Evolutionary conservation across 2,797 vertebrate species (phyloP), one percentile per base, ranked within the genome.

Genomic region (Cottoperca gobio): DNA sequence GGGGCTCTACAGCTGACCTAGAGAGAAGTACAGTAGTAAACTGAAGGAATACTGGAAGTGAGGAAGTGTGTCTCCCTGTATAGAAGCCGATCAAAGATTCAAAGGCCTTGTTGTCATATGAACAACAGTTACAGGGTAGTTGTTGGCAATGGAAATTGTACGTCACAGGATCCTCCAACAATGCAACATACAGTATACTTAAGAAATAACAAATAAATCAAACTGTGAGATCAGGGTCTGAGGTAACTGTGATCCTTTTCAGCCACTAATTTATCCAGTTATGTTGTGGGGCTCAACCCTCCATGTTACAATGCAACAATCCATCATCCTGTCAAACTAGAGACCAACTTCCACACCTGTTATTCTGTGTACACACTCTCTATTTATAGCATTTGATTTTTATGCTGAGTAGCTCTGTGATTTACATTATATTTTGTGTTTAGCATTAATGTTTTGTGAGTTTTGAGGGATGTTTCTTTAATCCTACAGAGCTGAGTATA

Each of bases 241-340:
- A 68, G 60, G 59, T 55, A 63, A 74, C 77, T 72, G 74, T 70
- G 77, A 81, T 81, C 84, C 58, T 75, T 74, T 46, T 33, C 67
- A 79, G 62, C 42, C 46, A 42, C 63, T 76, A 70, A 66, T 86
- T 70, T 62, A 81, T 79, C 70, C 68, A 23, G 24, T 59, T 67
- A 61, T 76, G 70, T 74, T 74, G 69, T 79, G 28, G 66, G 82
- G 83, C 76, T 77, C 65, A 21, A 24, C 71, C 84, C 81, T 81
- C 77, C 64, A 60, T 68, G 76, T 86, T 77, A 84, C 74, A 75
- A 68, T 28, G 8, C 86, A 78, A 63, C 82, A 46, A 86, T 89
- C 74, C 67, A 83, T 89, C 86, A 87, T 84, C 62, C 74, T 89
- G 83, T 88, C 85, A 86, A 55, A 75, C 43, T 3, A 17, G 33